A percentile compares a stretch with the other conserved stretches of the same genome.
Conservation (phyloP, 2,113 vertebrate species). For the Damaliscus lunatus region DNA sequence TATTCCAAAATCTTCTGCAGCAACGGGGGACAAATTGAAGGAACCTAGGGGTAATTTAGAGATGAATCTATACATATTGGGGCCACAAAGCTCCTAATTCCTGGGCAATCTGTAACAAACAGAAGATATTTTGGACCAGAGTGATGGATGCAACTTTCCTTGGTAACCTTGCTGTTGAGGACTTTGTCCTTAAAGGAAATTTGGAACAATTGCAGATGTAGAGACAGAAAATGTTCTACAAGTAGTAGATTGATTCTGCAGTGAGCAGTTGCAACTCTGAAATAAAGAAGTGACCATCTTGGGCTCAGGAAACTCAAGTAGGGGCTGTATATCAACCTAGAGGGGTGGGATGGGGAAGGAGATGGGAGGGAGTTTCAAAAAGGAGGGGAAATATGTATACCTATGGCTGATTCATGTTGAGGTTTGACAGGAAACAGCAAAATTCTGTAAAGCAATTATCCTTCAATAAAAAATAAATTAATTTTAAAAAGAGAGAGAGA, state of each 20-base stretch:
- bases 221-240: not conserved
- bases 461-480: not conserved
- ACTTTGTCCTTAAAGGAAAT: not conserved
- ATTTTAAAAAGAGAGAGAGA: not conserved
- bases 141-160: not conserved
- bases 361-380: not conserved
- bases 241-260: not conserved
- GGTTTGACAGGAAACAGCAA: not conserved
- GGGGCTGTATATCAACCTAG: not conserved
- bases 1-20: not conserved
- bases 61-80: not conserved
- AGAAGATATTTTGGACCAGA: not conserved
- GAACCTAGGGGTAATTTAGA: not conserved
- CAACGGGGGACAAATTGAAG: not conserved
- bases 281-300: not conserved
- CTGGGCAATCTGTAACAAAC: not conserved
- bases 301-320: not conserved
- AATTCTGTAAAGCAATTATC: not conserved
- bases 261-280: too few species aligned
- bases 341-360: not conserved
- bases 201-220: not conserved
- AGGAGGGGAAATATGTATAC: not conserved
- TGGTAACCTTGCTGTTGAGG: not conserved
- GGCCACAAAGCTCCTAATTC: not conserved
- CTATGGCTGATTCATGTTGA: not conserved